These are phyloP conservation scores for Merodon equestris DNA, from an alignment of 2,888 invertebrate genomes.

Conservation along the genomic window DNA sequence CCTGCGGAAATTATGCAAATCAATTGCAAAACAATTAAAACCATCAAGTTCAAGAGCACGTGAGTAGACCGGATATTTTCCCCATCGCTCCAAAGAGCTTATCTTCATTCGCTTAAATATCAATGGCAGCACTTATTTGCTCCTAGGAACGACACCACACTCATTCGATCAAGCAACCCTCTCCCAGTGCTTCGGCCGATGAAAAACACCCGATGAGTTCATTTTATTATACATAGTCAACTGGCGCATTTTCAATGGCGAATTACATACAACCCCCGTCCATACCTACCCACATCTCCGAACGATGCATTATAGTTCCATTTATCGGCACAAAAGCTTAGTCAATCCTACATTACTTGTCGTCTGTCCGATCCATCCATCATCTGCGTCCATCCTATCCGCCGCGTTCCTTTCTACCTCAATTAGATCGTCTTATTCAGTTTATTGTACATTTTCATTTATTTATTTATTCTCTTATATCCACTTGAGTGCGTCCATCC, in stretches of 20 bases:
- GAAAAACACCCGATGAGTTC: conserved; percentile 40
- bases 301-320: conserved; percentile 23
- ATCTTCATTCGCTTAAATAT: neutral
- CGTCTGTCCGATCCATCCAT: neutral
- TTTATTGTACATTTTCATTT: conserved; percentile 8
- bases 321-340: conserved; percentile 46
- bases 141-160: conserved; percentile 2
- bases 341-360: conserved; percentile 18
- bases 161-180: conserved; percentile 43
- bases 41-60: conserved; percentile 33
- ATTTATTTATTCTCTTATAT: conserved; percentile 32
- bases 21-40: conserved; percentile 19
- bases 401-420: conserved; percentile 22
- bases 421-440: conserved; percentile 40
- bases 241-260: conserved; percentile 21
- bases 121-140: conserved; percentile 1
- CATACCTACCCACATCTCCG: neutral
- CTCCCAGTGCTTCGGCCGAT: neutral
- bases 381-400: no score
- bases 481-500: conserved; percentile 22
- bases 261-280: conserved; percentile 11
- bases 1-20: conserved; percentile 20
- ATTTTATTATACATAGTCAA: no score
- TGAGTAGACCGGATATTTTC: no score
- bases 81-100: no score